phyloP scores from a whole-genome alignment of 2,113 vertebrate species.

The Gopherus flavomarginatus region DNA sequence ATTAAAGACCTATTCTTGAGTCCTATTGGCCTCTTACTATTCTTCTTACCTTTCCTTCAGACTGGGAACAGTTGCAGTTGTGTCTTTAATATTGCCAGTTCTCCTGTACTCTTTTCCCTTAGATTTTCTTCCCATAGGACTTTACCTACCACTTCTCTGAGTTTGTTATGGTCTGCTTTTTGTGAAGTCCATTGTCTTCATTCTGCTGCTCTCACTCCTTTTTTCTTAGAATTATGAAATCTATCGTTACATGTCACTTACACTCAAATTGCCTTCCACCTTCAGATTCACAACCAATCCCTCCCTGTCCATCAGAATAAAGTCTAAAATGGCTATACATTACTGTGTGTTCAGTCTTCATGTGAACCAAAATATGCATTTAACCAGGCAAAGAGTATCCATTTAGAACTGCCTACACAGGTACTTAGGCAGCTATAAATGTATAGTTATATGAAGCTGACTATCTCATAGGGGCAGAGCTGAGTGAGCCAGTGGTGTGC shows the following conservation, averaged over 20 bases:
- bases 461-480: rapidly evolving
- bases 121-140: no score
- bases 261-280: no score
- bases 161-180: no score
- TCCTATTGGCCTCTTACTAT: no score
- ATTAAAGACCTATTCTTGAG: no score
- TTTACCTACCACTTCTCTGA: no score
- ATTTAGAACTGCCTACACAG: constrained; percentile 15
- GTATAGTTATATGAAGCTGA: background rate
- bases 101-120: no score
- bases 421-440: background rate
- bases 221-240: background rate
- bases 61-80: no score
- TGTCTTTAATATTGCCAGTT: no score
- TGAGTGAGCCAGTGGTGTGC: background rate
- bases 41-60: no score
- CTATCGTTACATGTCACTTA: background rate
- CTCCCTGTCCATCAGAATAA: background rate
- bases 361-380: background rate
- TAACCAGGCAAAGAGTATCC: background rate
- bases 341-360: background rate
- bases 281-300: background rate
- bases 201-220: background rate
- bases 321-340: background rate
- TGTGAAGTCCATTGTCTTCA: background rate